These are phyloP conservation scores for Gorsachius magnificus DNA, from an alignment of 2,797 vertebrate genomes.

Conservation along the genomic window DNA sequence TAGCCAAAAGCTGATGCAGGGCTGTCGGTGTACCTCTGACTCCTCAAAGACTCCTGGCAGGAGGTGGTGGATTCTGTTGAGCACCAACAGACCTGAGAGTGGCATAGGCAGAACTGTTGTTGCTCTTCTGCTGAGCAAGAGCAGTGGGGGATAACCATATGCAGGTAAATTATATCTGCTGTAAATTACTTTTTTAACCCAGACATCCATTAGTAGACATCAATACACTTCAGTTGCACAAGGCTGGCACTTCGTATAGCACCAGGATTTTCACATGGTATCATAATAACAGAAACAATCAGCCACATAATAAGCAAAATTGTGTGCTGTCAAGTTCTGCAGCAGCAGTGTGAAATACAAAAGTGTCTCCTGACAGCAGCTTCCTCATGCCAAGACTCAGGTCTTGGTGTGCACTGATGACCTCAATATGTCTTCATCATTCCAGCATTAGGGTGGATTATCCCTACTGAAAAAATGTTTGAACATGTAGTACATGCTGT, in stretches of 20 bases:
- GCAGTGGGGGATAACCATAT: not conserved
- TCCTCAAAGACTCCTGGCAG: slow-evolving; percentile 26
- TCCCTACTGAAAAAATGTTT: not conserved
- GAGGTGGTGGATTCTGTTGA: not conserved
- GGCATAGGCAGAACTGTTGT: not conserved
- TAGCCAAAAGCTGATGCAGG: not conserved
- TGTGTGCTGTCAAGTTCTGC: not conserved
- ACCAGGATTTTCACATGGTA: slow-evolving; percentile 30
- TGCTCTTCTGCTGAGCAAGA: not conserved
- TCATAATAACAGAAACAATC: slow-evolving; percentile 46
- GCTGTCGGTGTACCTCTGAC: not conserved
- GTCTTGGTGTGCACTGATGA: not conserved
- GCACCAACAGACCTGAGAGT: not conserved
- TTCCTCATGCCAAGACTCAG: not conserved
- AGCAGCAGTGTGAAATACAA: not conserved
- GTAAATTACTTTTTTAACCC: slow-evolving; percentile 32
- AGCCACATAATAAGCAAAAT: slow-evolving; percentile 59
- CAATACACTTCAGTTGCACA: not conserved
- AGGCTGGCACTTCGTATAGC: slow-evolving; percentile 9
- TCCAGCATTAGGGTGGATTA: not conserved
- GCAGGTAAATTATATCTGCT: slow-evolving; percentile 54
- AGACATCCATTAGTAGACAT: slow-evolving; percentile 32
- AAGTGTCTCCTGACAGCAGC: not conserved
- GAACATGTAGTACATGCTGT: not conserved
- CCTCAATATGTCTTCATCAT: not conserved